Evolutionary conservation across 2,797 vertebrate genomes (phyloP).

Genomic region (Manis pentadactyla): DNA sequence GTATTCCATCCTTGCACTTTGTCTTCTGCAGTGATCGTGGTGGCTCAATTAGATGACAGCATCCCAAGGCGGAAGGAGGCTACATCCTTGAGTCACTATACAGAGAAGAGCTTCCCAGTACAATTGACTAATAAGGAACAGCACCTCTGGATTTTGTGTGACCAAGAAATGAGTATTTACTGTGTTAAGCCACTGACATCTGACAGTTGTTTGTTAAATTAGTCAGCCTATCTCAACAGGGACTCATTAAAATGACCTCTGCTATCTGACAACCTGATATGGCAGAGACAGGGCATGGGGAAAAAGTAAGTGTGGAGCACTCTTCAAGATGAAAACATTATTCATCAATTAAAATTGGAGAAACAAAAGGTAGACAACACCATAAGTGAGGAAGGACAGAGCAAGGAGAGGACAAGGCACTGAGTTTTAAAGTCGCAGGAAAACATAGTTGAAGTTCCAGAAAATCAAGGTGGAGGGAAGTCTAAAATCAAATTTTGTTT

Average conservation of each 20-base stretch:
- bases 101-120: not conserved
- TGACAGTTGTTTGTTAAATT: slow-evolving; percentile 42
- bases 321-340: slow-evolving; percentile 19
- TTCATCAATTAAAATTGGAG: not conserved
- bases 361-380: slow-evolving; percentile 24
- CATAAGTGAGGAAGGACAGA: not conserved
- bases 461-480: slow-evolving; percentile 44
- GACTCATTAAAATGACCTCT: not conserved
- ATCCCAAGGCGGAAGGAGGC: not conserved
- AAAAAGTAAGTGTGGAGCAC: not conserved
- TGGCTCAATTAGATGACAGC: not conserved
- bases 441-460: slow-evolving; percentile 34
- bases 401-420: not conserved
- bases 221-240: not conserved
- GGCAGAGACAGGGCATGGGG: not conserved
- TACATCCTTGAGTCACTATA: not conserved
- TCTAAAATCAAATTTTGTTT: slow-evolving; percentile 61
- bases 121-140: not conserved
- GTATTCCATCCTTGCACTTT: not conserved
- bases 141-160: not conserved
- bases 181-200: not conserved
- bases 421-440: not conserved
- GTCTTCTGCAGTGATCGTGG: not conserved
- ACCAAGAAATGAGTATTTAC: not conserved
- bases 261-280: not conserved